Conservation (phyloP, 2,797 vertebrate genomes). For the Pteronotus mesoamericanus region DNA sequence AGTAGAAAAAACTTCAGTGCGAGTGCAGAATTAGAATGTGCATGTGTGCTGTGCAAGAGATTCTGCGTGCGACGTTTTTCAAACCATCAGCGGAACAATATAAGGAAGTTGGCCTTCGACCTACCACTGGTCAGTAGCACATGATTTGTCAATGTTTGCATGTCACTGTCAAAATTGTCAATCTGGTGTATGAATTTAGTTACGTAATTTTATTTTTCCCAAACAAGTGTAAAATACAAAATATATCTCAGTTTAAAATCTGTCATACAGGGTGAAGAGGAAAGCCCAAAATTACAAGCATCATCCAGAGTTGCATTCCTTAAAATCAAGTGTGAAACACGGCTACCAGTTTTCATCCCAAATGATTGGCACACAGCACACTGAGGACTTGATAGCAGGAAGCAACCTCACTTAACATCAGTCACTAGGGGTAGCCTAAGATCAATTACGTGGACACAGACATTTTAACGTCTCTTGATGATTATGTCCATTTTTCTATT, state of each 20-base stretch:
- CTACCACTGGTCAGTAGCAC: background rate
- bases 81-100: background rate
- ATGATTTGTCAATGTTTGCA: background rate
- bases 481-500: background rate
- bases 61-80: background rate
- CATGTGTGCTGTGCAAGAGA: background rate
- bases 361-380: background rate
- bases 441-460: conserved; percentile 30
- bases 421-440: background rate
- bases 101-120: background rate
- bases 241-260: background rate
- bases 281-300: background rate
- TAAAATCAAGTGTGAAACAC: background rate
- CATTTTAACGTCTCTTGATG: conserved; percentile 54
- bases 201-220: background rate
- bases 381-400: background rate
- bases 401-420: background rate
- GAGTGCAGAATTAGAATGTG: background rate
- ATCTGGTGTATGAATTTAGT: background rate
- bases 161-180: background rate
- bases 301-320: background rate
- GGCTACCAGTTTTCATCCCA: background rate
- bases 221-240: background rate
- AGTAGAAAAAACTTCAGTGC: background rate
- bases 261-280: background rate